phyloP scores from a whole-genome alignment of 2,797 vertebrate species.

The Cuniculus paca region DNA sequence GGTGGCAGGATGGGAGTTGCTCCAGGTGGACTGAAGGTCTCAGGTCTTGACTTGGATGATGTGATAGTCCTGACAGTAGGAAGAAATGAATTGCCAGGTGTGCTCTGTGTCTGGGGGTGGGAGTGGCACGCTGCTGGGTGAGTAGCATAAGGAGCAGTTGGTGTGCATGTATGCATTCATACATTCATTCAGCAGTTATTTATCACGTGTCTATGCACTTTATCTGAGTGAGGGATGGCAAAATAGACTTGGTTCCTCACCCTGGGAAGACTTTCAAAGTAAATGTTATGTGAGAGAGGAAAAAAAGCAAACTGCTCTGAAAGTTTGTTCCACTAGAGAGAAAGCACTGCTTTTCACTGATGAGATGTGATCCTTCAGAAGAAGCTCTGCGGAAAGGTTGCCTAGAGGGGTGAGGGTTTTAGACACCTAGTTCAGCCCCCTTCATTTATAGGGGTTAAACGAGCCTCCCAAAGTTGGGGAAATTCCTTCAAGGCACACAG shows the following conservation, averaged over 20 bases:
- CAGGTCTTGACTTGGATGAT: not conserved
- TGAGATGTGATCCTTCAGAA: not conserved
- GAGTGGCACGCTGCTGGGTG: not conserved
- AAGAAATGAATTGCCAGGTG: not conserved
- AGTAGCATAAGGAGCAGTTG: not conserved
- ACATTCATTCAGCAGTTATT: not conserved
- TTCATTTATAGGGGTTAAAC: not conserved
- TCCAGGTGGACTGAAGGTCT: not conserved
- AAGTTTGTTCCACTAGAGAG: not conserved
- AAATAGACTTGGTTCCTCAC: not conserved
- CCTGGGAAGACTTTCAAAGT: constrained; percentile 42
- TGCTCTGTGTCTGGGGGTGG: not conserved
- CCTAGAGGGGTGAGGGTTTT: not conserved
- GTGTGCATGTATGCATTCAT: not conserved
- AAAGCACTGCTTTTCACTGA: not conserved
- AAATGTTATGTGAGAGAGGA: not conserved
- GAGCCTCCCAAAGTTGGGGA: not conserved
- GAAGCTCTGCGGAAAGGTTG: not conserved
- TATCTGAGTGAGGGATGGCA: not conserved
- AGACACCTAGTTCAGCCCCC: not conserved
- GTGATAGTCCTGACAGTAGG: not conserved
- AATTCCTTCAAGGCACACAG: not conserved
- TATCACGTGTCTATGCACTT: not conserved
- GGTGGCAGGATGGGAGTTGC: not conserved
- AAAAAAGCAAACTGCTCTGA: not conserved